phyloP scores from a whole-genome alignment of 2,888 invertebrate genomes.

The Argyresthia goedartella region DNA sequence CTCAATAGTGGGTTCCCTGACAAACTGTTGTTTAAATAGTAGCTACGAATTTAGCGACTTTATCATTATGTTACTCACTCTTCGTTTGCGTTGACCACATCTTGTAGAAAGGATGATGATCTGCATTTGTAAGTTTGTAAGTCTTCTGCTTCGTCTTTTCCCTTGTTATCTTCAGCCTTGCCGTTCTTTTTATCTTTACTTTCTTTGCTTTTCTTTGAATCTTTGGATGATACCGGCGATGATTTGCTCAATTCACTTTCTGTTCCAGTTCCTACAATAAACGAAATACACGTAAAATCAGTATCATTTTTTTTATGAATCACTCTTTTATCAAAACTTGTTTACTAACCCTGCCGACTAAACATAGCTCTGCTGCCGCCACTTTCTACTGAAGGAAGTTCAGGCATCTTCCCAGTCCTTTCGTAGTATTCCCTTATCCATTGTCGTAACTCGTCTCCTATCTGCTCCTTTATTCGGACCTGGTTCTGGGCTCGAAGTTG shows the following conservation, averaged over 20 bases:
- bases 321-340: slow-evolving; percentile 13
- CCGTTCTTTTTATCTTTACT: slow-evolving; percentile 74
- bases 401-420: slow-evolving; percentile 89
- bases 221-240: slow-evolving; percentile 81
- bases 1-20: too few species aligned
- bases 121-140: slow-evolving; percentile 75
- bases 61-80: slow-evolving; percentile 62
- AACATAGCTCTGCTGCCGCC: slow-evolving; percentile 91
- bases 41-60: neutral
- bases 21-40: neutral
- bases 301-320: slow-evolving; percentile 24
- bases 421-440: slow-evolving; percentile 90
- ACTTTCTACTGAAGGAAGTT: slow-evolving; percentile 91
- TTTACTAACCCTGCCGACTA: slow-evolving; percentile 75
- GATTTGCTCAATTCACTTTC: slow-evolving; percentile 86
- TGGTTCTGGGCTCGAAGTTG: slow-evolving; percentile 79
- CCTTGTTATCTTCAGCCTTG: slow-evolving; percentile 59
- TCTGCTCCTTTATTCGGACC: slow-evolving; percentile 84
- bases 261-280: slow-evolving; percentile 65
- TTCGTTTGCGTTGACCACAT: slow-evolving; percentile 78
- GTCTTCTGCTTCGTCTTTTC: slow-evolving; percentile 75
- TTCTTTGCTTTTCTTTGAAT: slow-evolving; percentile 83
- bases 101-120: slow-evolving; percentile 79
- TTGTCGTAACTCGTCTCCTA: slow-evolving; percentile 87
- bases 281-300: neutral